Conservation (phyloP, 2,797 vertebrate species). For the Hyperoplus immaculatus region DNA sequence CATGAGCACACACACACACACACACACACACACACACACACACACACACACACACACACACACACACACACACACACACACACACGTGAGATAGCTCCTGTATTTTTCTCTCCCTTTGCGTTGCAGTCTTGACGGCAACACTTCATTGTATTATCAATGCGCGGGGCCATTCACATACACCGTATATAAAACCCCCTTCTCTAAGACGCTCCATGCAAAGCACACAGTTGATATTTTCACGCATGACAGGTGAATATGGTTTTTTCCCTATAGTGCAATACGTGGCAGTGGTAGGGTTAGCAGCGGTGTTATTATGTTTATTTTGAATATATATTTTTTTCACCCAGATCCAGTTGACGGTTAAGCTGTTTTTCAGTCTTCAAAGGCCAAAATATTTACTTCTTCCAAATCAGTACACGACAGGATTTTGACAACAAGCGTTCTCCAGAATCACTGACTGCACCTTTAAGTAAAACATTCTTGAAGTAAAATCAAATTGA, state of each 20-base stretch:
- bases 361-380: neutral
- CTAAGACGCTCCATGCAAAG: slow-evolving; percentile 41
- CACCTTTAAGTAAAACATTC: too few relatives aligned
- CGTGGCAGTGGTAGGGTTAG: neutral
- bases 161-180: slow-evolving; percentile 47
- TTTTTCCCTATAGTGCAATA: slow-evolving; percentile 19
- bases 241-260: slow-evolving; percentile 46
- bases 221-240: slow-evolving; percentile 35
- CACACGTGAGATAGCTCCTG: slow-evolving; percentile 30
- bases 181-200: slow-evolving; percentile 29
- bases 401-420: too few relatives aligned
- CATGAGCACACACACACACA: neutral
- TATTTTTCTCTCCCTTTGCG: slow-evolving; percentile 40
- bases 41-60: too few relatives aligned
- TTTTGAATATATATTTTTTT: too few relatives aligned
- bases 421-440: too few relatives aligned
- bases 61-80: too few relatives aligned
- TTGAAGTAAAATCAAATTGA: too few relatives aligned
- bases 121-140: slow-evolving; percentile 56
- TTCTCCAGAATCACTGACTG: too few relatives aligned
- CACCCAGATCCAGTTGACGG: neutral
- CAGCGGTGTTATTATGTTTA: slow-evolving; percentile 7
- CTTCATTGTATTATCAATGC: slow-evolving; percentile 61
- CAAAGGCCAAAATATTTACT: neutral
- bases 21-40: too few relatives aligned